These are phyloP conservation scores for Eueides isabella DNA, from an alignment of 1,140 invertebrate genomes.

Conservation along the genomic window DNA sequence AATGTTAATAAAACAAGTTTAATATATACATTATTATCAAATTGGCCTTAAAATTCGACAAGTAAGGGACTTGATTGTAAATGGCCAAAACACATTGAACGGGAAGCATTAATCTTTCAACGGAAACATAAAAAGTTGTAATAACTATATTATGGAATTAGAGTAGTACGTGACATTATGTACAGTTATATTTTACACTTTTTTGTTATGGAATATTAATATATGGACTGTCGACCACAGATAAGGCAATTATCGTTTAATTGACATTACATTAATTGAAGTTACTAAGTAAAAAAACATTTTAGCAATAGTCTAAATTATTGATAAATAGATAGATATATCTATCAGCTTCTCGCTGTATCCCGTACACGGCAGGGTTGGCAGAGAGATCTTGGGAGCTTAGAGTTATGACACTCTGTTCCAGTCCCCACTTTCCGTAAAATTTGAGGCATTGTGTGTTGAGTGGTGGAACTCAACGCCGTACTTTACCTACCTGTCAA, in stretches of 20 bases:
- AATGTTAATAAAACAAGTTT: slow-evolving; percentile 11
- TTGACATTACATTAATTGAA: background rate
- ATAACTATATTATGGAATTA: slow-evolving; percentile 6
- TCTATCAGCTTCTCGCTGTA: too few relatives aligned
- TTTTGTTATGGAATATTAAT: background rate
- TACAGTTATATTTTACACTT: background rate
- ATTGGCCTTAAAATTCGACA: background rate
- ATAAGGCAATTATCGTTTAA: background rate
- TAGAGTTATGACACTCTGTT: too few relatives aligned
- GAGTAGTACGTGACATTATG: slow-evolving; percentile 4
- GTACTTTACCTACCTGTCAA: too few relatives aligned
- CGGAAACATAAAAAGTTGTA: slow-evolving; percentile 18
- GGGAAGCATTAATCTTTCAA: slow-evolving; percentile 25
- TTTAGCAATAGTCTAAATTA: too few relatives aligned
- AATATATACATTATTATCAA: background rate
- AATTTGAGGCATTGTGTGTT: too few relatives aligned
- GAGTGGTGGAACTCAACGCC: too few relatives aligned
- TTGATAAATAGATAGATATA: too few relatives aligned
- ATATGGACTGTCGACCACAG: background rate
- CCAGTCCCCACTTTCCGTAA: too few relatives aligned
- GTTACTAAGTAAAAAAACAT: background rate
- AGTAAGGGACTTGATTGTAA: background rate
- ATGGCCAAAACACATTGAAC: background rate
- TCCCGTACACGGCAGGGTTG: too few relatives aligned
- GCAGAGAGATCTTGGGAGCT: too few relatives aligned